Conservation (phyloP, 2,113 vertebrate species). For the Microcebus tavaratra region DNA sequence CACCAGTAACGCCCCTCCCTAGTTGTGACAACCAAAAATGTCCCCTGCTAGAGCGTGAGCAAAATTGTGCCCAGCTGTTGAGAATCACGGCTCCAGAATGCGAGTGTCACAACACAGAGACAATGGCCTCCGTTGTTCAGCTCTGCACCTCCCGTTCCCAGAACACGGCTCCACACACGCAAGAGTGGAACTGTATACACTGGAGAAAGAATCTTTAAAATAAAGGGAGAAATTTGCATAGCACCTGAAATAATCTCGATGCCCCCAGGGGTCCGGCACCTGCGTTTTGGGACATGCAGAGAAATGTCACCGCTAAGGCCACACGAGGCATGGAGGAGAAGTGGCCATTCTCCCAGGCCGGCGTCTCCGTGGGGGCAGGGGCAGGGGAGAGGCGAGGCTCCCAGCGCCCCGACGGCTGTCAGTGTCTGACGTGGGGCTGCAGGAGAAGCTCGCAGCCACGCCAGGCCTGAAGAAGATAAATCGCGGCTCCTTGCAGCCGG, state of each 20-base stretch:
- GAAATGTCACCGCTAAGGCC: not conserved
- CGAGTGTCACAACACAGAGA: too few relatives aligned
- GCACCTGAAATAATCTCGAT: not conserved
- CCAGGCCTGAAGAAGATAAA: constrained; percentile 96
- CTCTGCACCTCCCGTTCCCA: not conserved
- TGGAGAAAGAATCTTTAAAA: not conserved
- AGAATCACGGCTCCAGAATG: not conserved
- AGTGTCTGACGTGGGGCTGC: constrained; percentile 82
- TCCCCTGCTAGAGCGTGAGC: accelerated
- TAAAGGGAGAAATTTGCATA: accelerated
- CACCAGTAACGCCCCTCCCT: not conserved
- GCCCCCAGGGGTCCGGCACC: accelerated
- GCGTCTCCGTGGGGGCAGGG: not conserved
- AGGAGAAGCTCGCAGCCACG: constrained; percentile 89
- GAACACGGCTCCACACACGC: not conserved
- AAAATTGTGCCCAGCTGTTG: accelerated
- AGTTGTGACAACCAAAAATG: not conserved
- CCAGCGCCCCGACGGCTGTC: constrained; percentile 76
- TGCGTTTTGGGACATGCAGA: not conserved
- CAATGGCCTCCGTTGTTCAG: not conserved
- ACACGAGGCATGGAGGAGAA: not conserved
- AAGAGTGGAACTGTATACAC: not conserved
- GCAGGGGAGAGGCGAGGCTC: not conserved
- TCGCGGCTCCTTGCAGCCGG: constrained; percentile 96
- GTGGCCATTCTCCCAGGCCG: accelerated